Conservation (phyloP, 2,797 vertebrate species). For the Ceryle rudis region DNA sequence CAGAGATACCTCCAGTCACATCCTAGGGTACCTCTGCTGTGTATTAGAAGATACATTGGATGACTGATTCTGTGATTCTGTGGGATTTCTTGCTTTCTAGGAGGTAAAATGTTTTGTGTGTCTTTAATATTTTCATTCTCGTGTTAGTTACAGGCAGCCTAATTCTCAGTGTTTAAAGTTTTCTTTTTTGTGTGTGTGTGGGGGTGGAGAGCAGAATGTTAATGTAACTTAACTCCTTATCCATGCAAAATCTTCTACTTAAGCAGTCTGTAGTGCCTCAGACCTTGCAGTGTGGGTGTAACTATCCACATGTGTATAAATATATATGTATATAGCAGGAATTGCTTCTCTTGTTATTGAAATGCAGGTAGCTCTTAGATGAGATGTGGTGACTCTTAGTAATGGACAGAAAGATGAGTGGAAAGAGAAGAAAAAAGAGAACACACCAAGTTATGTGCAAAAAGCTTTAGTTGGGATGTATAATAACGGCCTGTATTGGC, state of each 20-base stretch:
- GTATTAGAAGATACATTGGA: not conserved
- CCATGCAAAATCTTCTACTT: not conserved
- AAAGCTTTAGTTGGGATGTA: not conserved
- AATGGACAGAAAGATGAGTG: not conserved
- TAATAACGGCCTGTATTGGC: not conserved
- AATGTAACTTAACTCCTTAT: not conserved
- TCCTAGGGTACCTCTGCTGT: not conserved
- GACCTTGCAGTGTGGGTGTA: not conserved
- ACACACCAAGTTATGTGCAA: not conserved
- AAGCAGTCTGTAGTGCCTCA: not conserved
- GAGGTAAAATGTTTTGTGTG: not conserved
- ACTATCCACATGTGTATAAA: not conserved
- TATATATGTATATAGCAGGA: not conserved
- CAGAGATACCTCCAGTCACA: not conserved
- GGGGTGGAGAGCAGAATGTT: not conserved
- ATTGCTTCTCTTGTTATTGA: not conserved
- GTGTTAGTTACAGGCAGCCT: not conserved
- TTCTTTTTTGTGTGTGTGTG: not conserved
- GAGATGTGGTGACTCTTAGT: not conserved
- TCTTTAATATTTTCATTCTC: not conserved
- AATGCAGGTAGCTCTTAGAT: not conserved
- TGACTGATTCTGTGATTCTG: too few relatives aligned
- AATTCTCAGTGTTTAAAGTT: not conserved
- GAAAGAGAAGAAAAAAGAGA: not conserved
- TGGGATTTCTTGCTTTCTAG: not conserved